Evolutionary conservation across 2,113 vertebrate species (phyloP).

Genomic region (Sinocyclocheilus maitianheensis): DNA sequence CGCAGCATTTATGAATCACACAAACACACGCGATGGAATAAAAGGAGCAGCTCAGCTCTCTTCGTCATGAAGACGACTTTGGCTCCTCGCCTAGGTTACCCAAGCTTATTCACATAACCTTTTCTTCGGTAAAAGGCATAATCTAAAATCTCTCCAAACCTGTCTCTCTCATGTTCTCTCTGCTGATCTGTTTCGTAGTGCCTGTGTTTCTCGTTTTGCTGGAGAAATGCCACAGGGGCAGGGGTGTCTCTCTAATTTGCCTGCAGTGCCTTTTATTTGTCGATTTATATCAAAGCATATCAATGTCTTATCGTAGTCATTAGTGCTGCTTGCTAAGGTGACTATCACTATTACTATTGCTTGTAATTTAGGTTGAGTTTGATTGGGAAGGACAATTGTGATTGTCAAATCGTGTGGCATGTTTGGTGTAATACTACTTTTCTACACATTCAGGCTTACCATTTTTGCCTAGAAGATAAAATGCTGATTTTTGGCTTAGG

Average conservation of each 20-base stretch:
- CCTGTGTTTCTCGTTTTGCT: constrained; percentile 29
- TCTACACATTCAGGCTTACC: background rate
- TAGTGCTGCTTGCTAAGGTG: background rate
- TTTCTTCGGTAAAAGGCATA: constrained; percentile 50
- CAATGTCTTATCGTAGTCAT: background rate
- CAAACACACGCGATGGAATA: constrained; percentile 42
- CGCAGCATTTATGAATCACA: constrained; percentile 49
- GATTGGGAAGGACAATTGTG: background rate
- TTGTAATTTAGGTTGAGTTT: background rate
- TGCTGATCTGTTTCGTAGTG: constrained; percentile 32
- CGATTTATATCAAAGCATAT: background rate
- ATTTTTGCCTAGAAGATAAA: no score
- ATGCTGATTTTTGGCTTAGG: background rate
- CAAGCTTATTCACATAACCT: constrained; percentile 58
- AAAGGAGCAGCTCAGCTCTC: constrained; percentile 34
- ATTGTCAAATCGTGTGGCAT: constrained; percentile 1
- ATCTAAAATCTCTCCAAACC: constrained; percentile 39
- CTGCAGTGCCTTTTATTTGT: background rate
- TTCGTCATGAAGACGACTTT: constrained; percentile 46
- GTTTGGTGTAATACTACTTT: background rate
- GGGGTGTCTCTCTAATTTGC: constrained; percentile 5
- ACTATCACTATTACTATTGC: background rate
- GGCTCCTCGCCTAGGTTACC: constrained; percentile 56
- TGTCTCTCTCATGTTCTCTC: constrained; percentile 18
- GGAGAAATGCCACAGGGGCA: background rate